Evolutionary conservation across 1,140 invertebrate species (phyloP), one percentile per base, ranked within the genome.

Genomic region (Parapsyche elsis): DNA sequence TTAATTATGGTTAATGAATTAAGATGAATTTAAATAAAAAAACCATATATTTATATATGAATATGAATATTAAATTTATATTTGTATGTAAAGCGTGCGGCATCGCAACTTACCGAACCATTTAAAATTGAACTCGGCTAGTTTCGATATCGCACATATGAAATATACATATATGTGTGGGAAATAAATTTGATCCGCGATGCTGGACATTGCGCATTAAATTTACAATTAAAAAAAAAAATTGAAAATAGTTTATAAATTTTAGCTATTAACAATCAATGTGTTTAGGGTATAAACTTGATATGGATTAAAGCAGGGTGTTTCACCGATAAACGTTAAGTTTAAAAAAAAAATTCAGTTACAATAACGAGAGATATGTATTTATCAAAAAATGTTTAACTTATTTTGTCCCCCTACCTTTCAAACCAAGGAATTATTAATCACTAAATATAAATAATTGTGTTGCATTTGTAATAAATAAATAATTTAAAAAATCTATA

Each of bases 221-320:
- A 78, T 83, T 83, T 80, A 67, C 26, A 79, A 73, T 83, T 83
- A 78, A 76, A 78, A 80, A 19, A 71, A 80, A 78, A 73, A 81
- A 81, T 81, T 53, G 16, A 53, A 14, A 53, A 53, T 53, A 53
- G 16, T 53, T 53, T 14, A 53, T 14, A 53, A 53, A 53, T 14
- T 79, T 81, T 78, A 83, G 82, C 79, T 80, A 74, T 77, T 80
- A 81, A 83, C 24, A 79, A 83, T 83, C 82, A 83, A 83, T 83
- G 82, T 83, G 80, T 83, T 73, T 81, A 81, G 80, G 75, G 80
- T 81, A 83, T 79, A 78, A 67, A 67, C 21, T 76, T 83, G 82
- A 83, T 83, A 83, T 83, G 82, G 82, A 83, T 83, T 83, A 83
- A 83, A 81, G 82, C 82, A 83, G 82, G 82, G 82, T 83, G 82